Evolutionary conservation across 2,113 vertebrate genomes (phyloP).

Genomic region (Oryctolagus cuniculus): mOryCun1.1 NC_091444.1:2480501-2481000

Average conservation of each 20-base stretch:
- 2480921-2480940: constrained; percentile 88
- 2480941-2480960: constrained; percentile 94
- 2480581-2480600: constrained; percentile 9
- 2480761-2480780: constrained; percentile 3
- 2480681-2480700: constrained; percentile 10
- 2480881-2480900: constrained; percentile 85
- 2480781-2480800: constrained; percentile 82
- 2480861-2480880: constrained; percentile 57
- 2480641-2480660: constrained; percentile 40
- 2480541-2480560: not conserved
- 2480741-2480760: constrained; percentile 30
- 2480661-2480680: constrained; percentile 38
- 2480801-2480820: constrained; percentile 82
- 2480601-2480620: not conserved
- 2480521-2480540: not conserved
- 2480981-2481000: constrained; percentile 89
- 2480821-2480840: constrained; percentile 82
- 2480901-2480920: constrained; percentile 79
- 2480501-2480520: not conserved
- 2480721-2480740: constrained; percentile 3
- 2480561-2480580: not conserved
- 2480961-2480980: constrained; percentile 92
- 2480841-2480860: constrained; percentile 84
- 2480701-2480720: constrained; percentile 38
- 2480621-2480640: constrained; percentile 42